Base-by-base conservation (phyloP, 2,888 invertebrate species). In the Merodon equestris region DNA sequence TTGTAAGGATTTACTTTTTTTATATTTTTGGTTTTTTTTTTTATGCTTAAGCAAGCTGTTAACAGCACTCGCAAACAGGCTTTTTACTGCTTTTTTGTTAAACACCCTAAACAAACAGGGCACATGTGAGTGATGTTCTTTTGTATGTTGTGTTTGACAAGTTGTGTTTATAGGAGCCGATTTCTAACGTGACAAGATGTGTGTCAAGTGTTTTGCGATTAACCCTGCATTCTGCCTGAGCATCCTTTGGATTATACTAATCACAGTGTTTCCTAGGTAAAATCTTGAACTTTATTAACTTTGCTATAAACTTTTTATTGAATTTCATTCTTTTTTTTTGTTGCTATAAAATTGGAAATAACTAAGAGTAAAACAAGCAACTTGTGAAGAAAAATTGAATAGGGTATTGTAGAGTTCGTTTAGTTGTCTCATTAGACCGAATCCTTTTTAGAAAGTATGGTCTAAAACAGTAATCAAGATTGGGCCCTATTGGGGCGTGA, bases 1-100 rank as follows among this genome's bases (percentile, higher is more conserved):
- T 89, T 87, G 89, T 89, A 90, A 89, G 89, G 68, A 79, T 44
- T 57, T 9, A 48, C 34, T 54, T 58, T 48, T 45, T 48, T 47
- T 42, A 34, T 40, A 44, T 47, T 42, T 14, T 66, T 61, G 40
- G 54, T 19, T 51, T 56, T 60, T 54, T 58, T 67, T 45, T 42
- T 13, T 19, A 19, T 47, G 56, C 54, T 74, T 77, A 40, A 44
- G 40, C 56, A 58, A 58, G 34, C 40, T 27, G 44, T 1, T 40
- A 40, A 40, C n/a, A 27, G 5, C 3, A 40, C 5, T 40, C 40
- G 40, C n/a, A 38, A n/a, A 40, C 61, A 61, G 48, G 27, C 48
- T 47, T 27, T 27, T 47, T 3, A 47, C 12, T 9, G 47, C 17
- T 17, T 47, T 50, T 44, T 45, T 60, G n/a, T 50, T 27, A 27